Percentiles rank a stretch among this genome's conserved stretches.
Evolutionary conservation across 2,113 vertebrate genomes (phyloP).

Genomic region (Oncorhynchus mykiss): DNA sequence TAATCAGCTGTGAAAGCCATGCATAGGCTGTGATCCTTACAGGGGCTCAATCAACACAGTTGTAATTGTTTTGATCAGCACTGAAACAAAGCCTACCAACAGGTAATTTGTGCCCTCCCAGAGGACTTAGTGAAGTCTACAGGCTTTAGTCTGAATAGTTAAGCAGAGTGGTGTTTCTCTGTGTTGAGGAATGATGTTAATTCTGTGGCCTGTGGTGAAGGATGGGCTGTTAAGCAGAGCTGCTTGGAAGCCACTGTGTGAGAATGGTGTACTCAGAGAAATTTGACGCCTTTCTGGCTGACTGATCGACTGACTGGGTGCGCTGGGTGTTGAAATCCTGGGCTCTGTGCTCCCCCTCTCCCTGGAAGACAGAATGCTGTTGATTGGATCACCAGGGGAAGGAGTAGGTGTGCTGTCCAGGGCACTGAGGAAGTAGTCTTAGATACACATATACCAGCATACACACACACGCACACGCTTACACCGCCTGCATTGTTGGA

Average conservation of each 20-base stretch:
- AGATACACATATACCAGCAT: neutral
- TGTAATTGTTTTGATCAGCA: neutral
- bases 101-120: neutral
- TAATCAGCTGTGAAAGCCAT: neutral
- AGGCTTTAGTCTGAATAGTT: neutral
- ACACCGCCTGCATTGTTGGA: neutral
- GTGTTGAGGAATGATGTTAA: neutral
- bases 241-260: neutral
- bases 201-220: neutral
- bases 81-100: neutral
- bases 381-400: neutral
- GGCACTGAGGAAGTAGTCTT: neutral
- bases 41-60: neutral
- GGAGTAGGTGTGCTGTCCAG: neutral
- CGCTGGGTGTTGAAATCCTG: neutral
- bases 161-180: neutral
- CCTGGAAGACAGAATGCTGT: slow-evolving; percentile 14
- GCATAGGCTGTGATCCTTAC: neutral
- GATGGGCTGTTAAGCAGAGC: neutral
- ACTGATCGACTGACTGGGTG: neutral
- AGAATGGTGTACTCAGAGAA: neutral
- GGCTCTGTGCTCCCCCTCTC: neutral
- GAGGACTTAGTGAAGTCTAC: neutral
- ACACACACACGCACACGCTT: neutral
- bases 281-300: neutral